Evolutionary conservation across 2,113 vertebrate genomes (phyloP), one percentile per base, ranked within the genome.

Genomic region (Halcyon malimbica): DNA sequence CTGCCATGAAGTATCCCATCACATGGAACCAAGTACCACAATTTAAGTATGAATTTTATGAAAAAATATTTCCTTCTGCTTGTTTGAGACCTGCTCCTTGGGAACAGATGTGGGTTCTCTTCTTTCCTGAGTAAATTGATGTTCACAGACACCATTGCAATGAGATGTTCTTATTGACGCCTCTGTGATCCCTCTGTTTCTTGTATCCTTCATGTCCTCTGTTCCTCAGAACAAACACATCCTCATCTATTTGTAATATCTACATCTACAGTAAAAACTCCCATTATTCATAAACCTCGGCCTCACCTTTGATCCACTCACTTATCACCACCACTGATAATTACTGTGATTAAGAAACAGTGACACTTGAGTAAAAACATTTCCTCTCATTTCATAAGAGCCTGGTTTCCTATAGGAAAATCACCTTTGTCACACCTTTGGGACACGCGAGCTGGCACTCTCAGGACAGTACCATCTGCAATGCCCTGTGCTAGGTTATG

Each of bases 251-350:
- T 83, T 77, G 17, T 23, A 74, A 41, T 25, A 62, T 44, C 14
- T n/a, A n/a, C 31, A 48, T 15, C 64, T 54, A 24, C 14, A 23
- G 20, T 16, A 85, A 92, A 83, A 67, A 26, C 5, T 79, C 29
- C 23, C 3, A 29, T 46, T 76, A 60, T 73, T 83, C 41, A 48
- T 53, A 83, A 85, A 20, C 11, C 12, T 74, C 50, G 29, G 15
- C 12, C 33, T 85, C 65, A 56, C 60, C 62, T 79, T 73, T 83
- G 64, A 74, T 76, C 18, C 53, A 83, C 48, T 35, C 70, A 90
- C 79, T 83, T 83, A 83, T 48, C 26, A 79, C 48, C 46, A 56
- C 74, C 87, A 51, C 29, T 68, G 57, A 76, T 85, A 87, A 94
- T 79, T 64, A 39, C 37, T 42, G 21, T 39, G 74, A 71, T 48